A percentile compares a stretch with the other conserved stretches of the same genome.
These are phyloP conservation scores for Phycodurus eques DNA, from an alignment of 2,113 vertebrate genomes.

Conservation along the genomic window DNA sequence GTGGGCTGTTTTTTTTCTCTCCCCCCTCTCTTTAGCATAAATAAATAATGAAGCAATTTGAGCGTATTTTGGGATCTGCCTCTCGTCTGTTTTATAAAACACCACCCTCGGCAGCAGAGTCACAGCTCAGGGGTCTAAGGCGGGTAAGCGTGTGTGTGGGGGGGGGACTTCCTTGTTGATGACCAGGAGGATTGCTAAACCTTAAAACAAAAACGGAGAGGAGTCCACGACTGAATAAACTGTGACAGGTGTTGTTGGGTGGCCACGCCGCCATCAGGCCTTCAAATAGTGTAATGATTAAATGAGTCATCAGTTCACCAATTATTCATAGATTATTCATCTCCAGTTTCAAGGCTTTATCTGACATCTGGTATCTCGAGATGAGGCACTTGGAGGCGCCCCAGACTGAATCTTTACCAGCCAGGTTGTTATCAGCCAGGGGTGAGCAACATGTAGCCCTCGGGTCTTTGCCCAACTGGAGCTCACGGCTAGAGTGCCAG, in stretches of 20 bases:
- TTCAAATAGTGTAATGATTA: background rate
- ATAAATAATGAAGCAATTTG: conserved; percentile 35
- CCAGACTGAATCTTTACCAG: conserved; percentile 42
- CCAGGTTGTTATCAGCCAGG: conserved; percentile 19
- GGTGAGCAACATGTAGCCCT: background rate
- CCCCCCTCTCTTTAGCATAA: background rate
- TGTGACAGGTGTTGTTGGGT: background rate
- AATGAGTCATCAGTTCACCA: background rate
- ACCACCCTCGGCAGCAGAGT: background rate
- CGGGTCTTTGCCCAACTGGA: background rate
- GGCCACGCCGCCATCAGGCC: background rate
- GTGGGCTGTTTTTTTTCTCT: conserved; percentile 10
- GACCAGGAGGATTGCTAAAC: background rate
- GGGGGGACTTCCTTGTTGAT: background rate
- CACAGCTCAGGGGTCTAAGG: background rate
- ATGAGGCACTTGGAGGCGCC: conserved; percentile 11
- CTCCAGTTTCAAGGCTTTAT: background rate
- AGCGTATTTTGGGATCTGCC: conserved; percentile 7
- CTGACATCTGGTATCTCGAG: conserved; percentile 14
- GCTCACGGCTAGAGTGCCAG: background rate
- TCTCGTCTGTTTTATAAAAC: background rate
- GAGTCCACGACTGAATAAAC: background rate
- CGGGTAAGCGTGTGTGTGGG: background rate
- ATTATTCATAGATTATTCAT: conserved; percentile 18
- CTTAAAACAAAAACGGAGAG: background rate